Evolutionary conservation across 2,888 invertebrate species (phyloP).

Genomic region (Pherbina coryleti): DNA sequence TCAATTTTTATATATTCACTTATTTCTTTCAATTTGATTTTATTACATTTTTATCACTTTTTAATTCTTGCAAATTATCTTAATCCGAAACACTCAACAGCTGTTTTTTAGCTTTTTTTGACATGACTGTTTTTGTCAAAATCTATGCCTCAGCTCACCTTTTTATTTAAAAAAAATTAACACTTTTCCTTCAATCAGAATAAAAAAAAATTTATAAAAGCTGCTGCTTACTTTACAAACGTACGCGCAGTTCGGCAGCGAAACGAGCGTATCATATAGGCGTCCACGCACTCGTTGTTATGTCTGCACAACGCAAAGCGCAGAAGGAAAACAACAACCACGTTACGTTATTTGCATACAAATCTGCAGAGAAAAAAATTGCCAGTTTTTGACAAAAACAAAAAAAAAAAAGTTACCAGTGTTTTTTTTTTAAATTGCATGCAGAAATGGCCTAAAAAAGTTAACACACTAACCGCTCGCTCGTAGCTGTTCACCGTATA

Average conservation of each 20-base stretch:
- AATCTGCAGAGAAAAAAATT: background rate
- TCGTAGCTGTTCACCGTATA: slow-evolving; percentile 33
- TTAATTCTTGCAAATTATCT: no score
- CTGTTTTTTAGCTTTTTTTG: no score
- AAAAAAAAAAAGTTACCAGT: background rate
- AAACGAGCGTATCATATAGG: background rate
- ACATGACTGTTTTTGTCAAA: no score
- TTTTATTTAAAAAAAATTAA: no score
- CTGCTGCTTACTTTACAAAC: no score
- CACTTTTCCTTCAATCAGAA: no score
- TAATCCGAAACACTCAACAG: no score
- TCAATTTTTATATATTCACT: no score
- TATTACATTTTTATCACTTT: no score
- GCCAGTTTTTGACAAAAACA: background rate
- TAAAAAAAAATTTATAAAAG: no score
- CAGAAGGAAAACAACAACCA: background rate
- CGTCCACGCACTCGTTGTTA: background rate
- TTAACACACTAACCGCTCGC: background rate
- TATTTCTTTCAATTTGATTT: no score
- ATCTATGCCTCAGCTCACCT: no score
- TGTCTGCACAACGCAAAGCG: background rate
- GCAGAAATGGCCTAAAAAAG: background rate
- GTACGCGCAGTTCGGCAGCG: background rate
- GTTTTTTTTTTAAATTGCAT: background rate
- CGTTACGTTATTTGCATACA: slow-evolving; percentile 1